phyloP scores from a whole-genome alignment of 2,888 invertebrate species.

The Sepiola atlantica region DNA sequence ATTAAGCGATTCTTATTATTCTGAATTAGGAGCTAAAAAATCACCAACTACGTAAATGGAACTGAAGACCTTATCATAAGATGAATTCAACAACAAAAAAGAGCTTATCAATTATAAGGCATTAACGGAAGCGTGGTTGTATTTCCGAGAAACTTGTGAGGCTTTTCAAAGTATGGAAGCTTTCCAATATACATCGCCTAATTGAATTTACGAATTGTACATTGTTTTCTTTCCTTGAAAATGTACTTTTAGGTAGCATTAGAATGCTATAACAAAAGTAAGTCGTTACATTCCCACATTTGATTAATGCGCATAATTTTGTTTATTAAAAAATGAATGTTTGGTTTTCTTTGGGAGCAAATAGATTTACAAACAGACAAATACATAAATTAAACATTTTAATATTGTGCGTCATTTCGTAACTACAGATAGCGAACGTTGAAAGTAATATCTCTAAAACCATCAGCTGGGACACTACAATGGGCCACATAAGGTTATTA shows the following conservation, averaged over 20 bases:
- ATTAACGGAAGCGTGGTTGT: neutral
- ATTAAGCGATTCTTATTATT: neutral
- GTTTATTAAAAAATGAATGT: no score
- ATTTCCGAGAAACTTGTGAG: conserved; percentile 4
- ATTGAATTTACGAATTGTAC: neutral
- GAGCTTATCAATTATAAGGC: conserved; percentile 32
- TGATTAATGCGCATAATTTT: no score
- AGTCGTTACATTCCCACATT: neutral
- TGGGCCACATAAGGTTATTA: no score
- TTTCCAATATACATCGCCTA: neutral
- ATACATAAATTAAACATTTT: no score
- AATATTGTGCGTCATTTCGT: no score
- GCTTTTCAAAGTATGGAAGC: neutral
- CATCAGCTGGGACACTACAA: no score
- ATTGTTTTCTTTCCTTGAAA: neutral
- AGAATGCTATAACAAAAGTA: neutral
- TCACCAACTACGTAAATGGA: neutral
- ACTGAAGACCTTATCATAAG: conserved; percentile 12
- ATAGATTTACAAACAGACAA: no score
- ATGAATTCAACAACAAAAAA: neutral
- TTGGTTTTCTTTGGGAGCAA: no score
- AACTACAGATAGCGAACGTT: no score
- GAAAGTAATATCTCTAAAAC: no score
- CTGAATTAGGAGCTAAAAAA: neutral
- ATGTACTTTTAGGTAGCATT: neutral